Evolutionary conservation across 2,797 vertebrate species (phyloP).

Genomic region (Bovichtus diacanthus): DNA sequence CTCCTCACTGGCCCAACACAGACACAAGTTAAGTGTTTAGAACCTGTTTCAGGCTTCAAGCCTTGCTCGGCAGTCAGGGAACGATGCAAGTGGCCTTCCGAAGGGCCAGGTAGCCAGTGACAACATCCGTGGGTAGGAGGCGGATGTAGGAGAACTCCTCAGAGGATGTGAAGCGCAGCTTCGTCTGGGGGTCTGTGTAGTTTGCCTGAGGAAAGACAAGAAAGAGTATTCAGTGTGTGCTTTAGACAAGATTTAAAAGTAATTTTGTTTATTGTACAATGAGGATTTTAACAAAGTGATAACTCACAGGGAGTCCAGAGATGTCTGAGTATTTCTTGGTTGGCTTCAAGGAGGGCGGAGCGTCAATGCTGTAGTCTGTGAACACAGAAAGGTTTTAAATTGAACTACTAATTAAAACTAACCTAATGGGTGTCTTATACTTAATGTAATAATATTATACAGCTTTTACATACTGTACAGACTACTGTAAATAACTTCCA

Average conservation of each 20-base stretch:
- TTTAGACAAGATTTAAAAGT: conserved; percentile 4
- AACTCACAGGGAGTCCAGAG: conserved; percentile 95
- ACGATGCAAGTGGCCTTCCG: conserved; percentile 96
- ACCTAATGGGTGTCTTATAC: not conserved
- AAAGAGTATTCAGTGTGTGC: conserved; percentile 4
- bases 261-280: not conserved
- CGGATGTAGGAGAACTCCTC: conserved; percentile 98
- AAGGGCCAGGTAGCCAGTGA: conserved; percentile 94
- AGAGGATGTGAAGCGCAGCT: conserved; percentile 92
- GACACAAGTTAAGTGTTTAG: too few species aligned
- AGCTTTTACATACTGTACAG: not conserved
- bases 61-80: conserved; percentile 81
- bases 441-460: not conserved
- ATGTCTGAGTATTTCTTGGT: conserved; percentile 98
- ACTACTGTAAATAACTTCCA: not conserved
- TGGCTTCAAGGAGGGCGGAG: conserved; percentile 95
- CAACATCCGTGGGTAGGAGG: conserved; percentile 94
- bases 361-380: conserved; percentile 95
- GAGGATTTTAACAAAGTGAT: not conserved
- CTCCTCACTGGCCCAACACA: not conserved
- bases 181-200: conserved; percentile 98
- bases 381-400: conserved; percentile 32
- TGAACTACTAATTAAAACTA: not conserved
- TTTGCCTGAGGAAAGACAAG: conserved; percentile 86
- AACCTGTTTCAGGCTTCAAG: conserved; percentile 26